Percentiles rank a stretch among this genome's conserved stretches.
Conservation (phyloP, 2,113 vertebrate species). For the Martes martes region DNA sequence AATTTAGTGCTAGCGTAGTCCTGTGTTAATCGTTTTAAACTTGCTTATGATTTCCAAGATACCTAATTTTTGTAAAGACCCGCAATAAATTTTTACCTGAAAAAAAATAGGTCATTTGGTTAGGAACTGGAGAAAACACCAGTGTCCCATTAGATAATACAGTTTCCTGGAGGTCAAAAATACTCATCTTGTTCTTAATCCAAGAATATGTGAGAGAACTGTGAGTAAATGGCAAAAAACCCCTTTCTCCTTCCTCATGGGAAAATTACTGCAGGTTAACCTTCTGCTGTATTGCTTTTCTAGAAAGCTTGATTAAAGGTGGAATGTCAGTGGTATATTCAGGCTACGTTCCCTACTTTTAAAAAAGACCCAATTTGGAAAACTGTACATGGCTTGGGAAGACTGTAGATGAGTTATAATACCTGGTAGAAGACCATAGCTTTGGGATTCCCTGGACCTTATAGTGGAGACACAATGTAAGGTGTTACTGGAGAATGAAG, state of each 20-base stretch:
- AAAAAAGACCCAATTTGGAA: neutral
- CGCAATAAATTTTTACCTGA: neutral
- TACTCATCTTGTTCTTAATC: neutral
- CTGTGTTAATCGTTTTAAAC: neutral
- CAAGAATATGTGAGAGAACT: neutral
- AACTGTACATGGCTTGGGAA: neutral
- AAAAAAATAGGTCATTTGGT: neutral
- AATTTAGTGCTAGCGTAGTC: neutral
- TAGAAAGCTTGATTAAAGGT: neutral
- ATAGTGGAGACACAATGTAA: neutral
- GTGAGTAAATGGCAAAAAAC: neutral
- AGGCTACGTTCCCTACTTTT: neutral
- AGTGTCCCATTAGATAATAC: neutral
- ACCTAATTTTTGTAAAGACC: neutral
- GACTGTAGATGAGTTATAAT: neutral
- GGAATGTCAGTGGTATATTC: neutral
- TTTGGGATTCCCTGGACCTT: neutral
- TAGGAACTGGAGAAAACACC: neutral
- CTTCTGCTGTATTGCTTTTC: neutral
- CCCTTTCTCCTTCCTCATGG: neutral
- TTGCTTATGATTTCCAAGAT: neutral
- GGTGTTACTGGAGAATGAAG: neutral
- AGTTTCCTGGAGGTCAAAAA: neutral
- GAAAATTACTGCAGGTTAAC: neutral
- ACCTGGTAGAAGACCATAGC: neutral